phyloP scores from a whole-genome alignment of 2,888 invertebrate species.

The Lepeophtheirus nordmannii region DNA sequence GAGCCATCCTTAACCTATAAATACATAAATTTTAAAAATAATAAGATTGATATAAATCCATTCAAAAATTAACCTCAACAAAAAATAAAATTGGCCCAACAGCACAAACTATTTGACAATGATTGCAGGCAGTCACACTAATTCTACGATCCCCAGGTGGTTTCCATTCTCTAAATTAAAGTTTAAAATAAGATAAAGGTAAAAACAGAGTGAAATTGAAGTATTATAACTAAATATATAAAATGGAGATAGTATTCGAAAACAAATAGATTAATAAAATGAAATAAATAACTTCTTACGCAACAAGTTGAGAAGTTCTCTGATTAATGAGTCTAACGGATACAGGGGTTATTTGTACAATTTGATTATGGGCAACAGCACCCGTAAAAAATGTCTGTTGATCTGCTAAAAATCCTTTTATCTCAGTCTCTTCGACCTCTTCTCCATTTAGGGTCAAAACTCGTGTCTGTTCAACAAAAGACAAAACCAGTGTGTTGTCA shows the following conservation, averaged over 20 bases:
- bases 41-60: neutral
- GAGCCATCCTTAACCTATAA: slow-evolving; percentile 46
- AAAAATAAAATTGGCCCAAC: slow-evolving; percentile 47
- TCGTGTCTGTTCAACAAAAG: slow-evolving; percentile 92
- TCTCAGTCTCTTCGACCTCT: slow-evolving; percentile 83
- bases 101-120: slow-evolving; percentile 60
- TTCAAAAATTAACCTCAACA: neutral
- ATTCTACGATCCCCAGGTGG: slow-evolving; percentile 54
- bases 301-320: neutral
- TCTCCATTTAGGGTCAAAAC: slow-evolving; percentile 30
- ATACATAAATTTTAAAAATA: neutral
- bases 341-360: slow-evolving; percentile 44
- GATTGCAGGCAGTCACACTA: slow-evolving; percentile 72
- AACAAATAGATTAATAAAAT: neutral
- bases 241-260: neutral
- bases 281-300: neutral
- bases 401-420: slow-evolving; percentile 74
- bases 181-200: neutral
- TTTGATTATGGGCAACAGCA: slow-evolving; percentile 67
- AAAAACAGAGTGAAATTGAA: neutral
- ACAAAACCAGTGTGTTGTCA: slow-evolving; percentile 79
- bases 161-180: slow-evolving; percentile 47
- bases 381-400: slow-evolving; percentile 87
- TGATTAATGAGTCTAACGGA: slow-evolving; percentile 3
- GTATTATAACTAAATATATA: slow-evolving; percentile 30